Percentiles rank a stretch among this genome's conserved stretches.
phyloP scores from a whole-genome alignment of 2,888 invertebrate species.

The Eristalis pertinax region DNA sequence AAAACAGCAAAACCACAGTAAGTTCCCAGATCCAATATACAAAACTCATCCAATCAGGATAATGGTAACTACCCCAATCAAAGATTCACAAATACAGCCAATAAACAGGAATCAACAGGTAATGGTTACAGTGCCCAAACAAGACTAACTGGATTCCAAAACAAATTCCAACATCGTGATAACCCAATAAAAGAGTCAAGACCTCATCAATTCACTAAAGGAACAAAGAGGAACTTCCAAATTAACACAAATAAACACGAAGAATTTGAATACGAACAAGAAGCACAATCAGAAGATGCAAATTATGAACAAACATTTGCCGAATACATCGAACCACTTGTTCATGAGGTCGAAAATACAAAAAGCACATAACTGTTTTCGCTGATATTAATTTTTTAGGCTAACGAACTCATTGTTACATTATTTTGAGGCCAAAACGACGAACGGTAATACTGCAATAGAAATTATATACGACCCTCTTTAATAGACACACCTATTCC shows the following conservation, averaged over 20 bases:
- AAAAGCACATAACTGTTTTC: background rate
- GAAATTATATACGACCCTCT: too few relatives aligned
- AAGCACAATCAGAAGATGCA: background rate
- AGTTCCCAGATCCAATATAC: background rate
- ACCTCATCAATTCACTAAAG: too few relatives aligned
- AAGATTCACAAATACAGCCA: background rate
- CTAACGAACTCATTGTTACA: too few relatives aligned
- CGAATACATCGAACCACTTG: background rate
- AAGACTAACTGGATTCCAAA: background rate
- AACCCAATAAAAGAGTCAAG: too few relatives aligned
- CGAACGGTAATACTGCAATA: too few relatives aligned
- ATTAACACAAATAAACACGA: background rate
- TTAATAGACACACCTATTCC: too few relatives aligned
- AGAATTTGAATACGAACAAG: background rate
- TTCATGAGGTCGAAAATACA: background rate
- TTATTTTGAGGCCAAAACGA: too few relatives aligned
- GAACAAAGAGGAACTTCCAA: background rate
- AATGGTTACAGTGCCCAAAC: background rate
- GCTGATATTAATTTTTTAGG: background rate
- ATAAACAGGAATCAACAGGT: background rate
- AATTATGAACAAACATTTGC: background rate
- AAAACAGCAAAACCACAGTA: background rate
- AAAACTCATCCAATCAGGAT: background rate
- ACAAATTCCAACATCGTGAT: too few relatives aligned
- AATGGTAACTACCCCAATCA: background rate